phyloP scores from a whole-genome alignment of 2,797 vertebrate genomes.

The Hylomyscus alleni region DNA sequence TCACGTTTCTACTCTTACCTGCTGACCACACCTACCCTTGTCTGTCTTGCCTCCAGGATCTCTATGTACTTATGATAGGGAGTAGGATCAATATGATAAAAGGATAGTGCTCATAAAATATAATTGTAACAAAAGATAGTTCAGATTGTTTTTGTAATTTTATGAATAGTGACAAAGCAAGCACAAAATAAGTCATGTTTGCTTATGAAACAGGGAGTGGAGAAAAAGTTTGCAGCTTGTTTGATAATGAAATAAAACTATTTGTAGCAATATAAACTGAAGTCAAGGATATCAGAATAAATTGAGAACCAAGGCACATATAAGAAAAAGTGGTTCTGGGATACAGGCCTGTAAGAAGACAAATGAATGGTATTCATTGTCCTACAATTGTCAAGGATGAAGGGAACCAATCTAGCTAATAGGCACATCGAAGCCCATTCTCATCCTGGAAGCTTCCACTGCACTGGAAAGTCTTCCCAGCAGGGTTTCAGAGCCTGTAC shows the following conservation, averaged over 20 bases:
- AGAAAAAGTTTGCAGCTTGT: neutral
- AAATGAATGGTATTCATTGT: neutral
- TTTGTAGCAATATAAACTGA: neutral
- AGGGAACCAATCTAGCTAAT: neutral
- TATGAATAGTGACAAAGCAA: neutral
- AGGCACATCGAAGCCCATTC: neutral
- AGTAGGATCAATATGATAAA: neutral
- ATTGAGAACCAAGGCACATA: neutral
- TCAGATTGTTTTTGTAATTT: neutral
- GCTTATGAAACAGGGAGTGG: neutral
- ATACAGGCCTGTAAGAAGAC: neutral
- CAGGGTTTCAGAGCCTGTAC: neutral
- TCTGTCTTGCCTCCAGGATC: neutral
- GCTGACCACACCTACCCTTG: neutral
- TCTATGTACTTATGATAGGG: neutral
- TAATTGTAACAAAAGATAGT: neutral
- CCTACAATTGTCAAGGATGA: neutral
- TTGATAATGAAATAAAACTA: neutral
- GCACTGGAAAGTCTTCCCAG: neutral
- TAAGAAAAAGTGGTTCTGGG: neutral
- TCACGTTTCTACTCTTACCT: neutral
- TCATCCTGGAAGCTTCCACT: neutral
- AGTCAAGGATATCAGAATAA: neutral
- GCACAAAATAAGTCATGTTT: neutral
- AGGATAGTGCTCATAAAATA: neutral